These are phyloP conservation scores for Pachyrhynchus sulphureomaculatus DNA, from an alignment of 1,140 invertebrate species.

Conservation along the genomic window DNA sequence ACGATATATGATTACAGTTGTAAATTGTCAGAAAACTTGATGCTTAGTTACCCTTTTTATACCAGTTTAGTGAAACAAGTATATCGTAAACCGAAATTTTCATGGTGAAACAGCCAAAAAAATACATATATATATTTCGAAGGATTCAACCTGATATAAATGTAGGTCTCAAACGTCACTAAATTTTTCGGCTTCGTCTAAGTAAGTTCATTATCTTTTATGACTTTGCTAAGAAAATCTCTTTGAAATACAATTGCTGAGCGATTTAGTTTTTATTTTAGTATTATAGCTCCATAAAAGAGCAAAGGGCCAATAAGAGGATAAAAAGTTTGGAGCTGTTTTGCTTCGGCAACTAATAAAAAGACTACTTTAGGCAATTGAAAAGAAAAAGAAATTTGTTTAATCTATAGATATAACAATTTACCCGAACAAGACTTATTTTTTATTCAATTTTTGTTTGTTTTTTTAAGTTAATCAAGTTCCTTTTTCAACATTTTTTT, in stretches of 20 bases:
- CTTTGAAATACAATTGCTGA: slow-evolving; percentile 5
- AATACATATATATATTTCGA: no score
- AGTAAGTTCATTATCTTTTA: neutral
- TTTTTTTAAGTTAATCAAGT: no score
- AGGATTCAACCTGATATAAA: no score
- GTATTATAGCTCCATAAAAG: slow-evolving; percentile 2
- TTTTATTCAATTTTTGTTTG: no score
- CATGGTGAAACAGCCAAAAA: no score
- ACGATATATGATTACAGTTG: no score
- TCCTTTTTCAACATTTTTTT: no score
- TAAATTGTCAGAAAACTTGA: no score
- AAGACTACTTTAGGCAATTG: neutral
- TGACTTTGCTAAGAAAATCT: neutral
- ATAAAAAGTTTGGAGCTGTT: neutral
- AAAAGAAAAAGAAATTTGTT: neutral
- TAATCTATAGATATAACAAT: neutral
- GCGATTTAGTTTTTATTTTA: slow-evolving; percentile 6
- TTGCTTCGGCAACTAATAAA: slow-evolving; percentile 10
- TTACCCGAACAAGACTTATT: neutral
- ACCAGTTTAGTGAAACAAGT: no score
- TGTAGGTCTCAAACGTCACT: no score
- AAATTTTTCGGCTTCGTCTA: neutral
- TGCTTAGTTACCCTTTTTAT: no score
- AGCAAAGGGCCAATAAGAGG: slow-evolving; percentile 4
- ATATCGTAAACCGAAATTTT: no score